Percentiles rank a stretch among this genome's conserved stretches.
Evolutionary conservation across 2,113 vertebrate genomes (phyloP).

Genomic region (Hystrix brachyura): DNA sequence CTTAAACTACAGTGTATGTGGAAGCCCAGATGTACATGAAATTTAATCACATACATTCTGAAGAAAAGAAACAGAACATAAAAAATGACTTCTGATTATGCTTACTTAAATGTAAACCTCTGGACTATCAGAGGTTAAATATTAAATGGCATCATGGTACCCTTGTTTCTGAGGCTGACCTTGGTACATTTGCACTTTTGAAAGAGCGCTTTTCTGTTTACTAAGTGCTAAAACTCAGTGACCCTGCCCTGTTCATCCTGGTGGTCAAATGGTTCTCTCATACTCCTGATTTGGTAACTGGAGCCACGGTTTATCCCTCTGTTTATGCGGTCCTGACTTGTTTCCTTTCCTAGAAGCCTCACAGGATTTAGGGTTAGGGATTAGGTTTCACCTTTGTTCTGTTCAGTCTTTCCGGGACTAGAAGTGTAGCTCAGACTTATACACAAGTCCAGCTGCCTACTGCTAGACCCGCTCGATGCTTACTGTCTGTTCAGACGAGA

Average conservation of each 20-base stretch:
- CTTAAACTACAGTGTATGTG: neutral
- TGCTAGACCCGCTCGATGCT: neutral
- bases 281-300: neutral
- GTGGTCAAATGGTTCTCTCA: neutral
- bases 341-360: neutral
- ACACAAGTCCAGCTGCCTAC: neutral
- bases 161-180: neutral
- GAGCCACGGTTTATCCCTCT: neutral
- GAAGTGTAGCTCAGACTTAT: neutral
- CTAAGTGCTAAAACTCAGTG: neutral
- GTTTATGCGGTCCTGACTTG: neutral
- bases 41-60: conserved; percentile 26
- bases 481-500: neutral
- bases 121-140: neutral
- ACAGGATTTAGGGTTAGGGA: neutral
- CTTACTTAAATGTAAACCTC: neutral
- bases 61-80: neutral
- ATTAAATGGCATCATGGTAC: neutral
- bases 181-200: neutral
- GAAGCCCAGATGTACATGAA: neutral
- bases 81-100: conserved; percentile 35
- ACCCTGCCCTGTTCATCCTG: neutral
- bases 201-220: neutral
- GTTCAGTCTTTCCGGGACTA: neutral
- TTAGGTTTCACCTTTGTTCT: neutral